These are phyloP conservation scores for Phocides pigmalion DNA, from an alignment of 1,140 invertebrate species.

Conservation along the genomic window DNA sequence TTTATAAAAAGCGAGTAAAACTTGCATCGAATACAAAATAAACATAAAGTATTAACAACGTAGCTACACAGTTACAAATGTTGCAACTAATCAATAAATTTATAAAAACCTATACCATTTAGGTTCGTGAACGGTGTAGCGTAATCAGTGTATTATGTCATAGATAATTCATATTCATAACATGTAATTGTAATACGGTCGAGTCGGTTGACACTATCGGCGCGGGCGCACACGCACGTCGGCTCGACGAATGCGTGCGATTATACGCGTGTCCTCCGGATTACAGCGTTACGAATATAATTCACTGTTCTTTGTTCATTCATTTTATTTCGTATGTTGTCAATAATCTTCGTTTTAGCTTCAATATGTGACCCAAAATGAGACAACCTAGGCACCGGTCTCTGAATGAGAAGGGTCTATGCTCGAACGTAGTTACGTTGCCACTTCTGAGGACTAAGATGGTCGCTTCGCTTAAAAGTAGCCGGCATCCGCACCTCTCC, in stretches of 20 bases:
- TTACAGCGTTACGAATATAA: constrained; percentile 12
- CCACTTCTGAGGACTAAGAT: too few species aligned
- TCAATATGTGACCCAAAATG: too few species aligned
- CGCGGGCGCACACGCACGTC: constrained; percentile 8
- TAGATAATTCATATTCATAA: constrained; percentile 29
- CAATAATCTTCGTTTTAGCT: too few species aligned
- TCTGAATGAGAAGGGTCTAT: too few species aligned
- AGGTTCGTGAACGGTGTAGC: neutral
- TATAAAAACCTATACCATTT: neutral
- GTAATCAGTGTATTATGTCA: constrained; percentile 20
- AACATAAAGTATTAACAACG: neutral
- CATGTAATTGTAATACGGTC: constrained; percentile 22
- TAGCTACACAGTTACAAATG: neutral
- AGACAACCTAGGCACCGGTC: too few species aligned
- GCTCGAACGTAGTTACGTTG: too few species aligned
- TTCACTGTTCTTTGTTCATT: constrained; percentile 21
- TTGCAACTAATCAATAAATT: neutral
- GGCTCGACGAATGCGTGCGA: constrained; percentile 2
- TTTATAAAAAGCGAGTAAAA: neutral
- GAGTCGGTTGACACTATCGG: constrained; percentile 14
- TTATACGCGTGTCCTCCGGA: constrained; percentile 16
- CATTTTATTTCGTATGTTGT: neutral
- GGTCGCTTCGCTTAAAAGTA: too few species aligned
- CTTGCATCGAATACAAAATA: neutral
- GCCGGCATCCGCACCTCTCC: too few species aligned